Percentiles rank a stretch among this genome's conserved stretches.
Conservation (phyloP, 2,797 vertebrate species). For the Scomberomorus guttatus region DNA sequence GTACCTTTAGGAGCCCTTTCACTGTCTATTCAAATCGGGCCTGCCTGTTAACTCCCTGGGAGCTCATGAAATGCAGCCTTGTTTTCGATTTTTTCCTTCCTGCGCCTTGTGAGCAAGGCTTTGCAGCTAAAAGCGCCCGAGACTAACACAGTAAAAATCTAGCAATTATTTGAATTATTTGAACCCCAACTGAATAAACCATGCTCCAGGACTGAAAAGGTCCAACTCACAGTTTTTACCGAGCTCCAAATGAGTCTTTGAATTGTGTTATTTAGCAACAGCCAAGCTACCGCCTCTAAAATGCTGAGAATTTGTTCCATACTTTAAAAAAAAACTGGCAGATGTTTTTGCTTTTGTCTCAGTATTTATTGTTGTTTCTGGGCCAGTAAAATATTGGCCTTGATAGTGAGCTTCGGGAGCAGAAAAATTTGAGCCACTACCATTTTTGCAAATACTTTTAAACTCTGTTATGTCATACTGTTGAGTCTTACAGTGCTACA, state of each 20-base stretch:
- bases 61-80: constrained; percentile 23
- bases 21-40: not conserved
- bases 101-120: constrained; percentile 3
- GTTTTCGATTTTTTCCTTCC: not conserved
- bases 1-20: constrained; percentile 21
- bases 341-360: constrained; percentile 5
- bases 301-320: not conserved
- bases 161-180: not conserved
- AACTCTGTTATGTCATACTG: constrained; percentile 36
- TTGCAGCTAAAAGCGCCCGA: constrained; percentile 23
- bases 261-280: constrained; percentile 1
- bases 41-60: not conserved
- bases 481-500: constrained; percentile 22
- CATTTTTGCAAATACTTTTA: constrained; percentile 14
- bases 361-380: constrained; percentile 6
- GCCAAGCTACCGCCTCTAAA: not conserved
- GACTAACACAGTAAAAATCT: constrained; percentile 33
- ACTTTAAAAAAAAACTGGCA: constrained; percentile 11
- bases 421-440: not conserved
- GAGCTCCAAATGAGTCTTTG: not conserved
- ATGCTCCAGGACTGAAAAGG: not conserved
- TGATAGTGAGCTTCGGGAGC: not conserved
- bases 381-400: constrained; percentile 5
- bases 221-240: not conserved
- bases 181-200: constrained; percentile 11